Evolutionary conservation across 2,797 vertebrate species (phyloP).

Genomic region (Selene dorsalis): DNA sequence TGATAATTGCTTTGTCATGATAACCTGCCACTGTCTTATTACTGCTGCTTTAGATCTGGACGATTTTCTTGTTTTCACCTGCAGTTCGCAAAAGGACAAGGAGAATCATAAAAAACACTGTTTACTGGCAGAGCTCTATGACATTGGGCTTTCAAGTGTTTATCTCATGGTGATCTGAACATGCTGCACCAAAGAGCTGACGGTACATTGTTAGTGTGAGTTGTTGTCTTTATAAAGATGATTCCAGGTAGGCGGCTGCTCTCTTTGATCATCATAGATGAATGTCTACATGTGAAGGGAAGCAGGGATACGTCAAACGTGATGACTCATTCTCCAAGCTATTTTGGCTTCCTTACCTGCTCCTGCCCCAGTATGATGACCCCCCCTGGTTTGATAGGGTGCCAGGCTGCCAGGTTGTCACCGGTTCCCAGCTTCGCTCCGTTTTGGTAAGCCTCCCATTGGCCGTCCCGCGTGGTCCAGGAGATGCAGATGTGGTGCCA

Average conservation of each 20-base stretch:
- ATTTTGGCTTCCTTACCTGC: conserved; percentile 84
- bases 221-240: background rate
- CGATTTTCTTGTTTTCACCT: conserved; percentile 37
- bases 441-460: conserved; percentile 97
- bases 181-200: background rate
- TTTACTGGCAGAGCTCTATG: conserved; percentile 39
- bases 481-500: conserved; percentile 98
- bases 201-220: background rate
- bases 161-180: conserved; percentile 15
- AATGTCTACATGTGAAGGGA: background rate
- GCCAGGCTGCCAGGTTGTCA: conserved; percentile 98
- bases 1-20: conserved; percentile 25
- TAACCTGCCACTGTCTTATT: conserved; percentile 30
- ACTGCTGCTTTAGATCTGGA: conserved; percentile 1
- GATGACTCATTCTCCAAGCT: background rate
- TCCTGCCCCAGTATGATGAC: conserved; percentile 97
- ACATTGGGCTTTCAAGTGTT: conserved; percentile 28
- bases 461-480: conserved; percentile 96
- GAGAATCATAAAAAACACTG: conserved; percentile 11
- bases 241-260: background rate
- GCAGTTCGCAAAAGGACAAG: conserved; percentile 16
- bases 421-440: conserved; percentile 92
- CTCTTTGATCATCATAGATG: background rate
- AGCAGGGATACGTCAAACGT: background rate
- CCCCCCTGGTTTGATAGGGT: conserved; percentile 97